Evolutionary conservation across 2,113 vertebrate genomes (phyloP).

Genomic region (Spea multiplicata): DNA sequence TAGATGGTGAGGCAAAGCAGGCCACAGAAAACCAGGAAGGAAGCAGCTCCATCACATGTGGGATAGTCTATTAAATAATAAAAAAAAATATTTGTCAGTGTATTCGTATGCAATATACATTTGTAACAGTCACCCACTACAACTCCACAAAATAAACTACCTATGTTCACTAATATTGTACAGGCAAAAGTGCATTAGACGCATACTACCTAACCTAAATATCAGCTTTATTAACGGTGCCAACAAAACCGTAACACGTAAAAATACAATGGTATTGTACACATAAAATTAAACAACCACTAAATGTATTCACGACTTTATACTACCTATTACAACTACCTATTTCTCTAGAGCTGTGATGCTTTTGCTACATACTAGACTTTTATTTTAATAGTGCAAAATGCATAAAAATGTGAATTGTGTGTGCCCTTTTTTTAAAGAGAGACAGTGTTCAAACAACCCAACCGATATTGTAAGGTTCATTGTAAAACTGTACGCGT

Average conservation of each 20-base stretch:
- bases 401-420: not conserved
- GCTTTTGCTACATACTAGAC: constrained; percentile 11
- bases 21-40: not conserved
- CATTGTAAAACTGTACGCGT: not conserved
- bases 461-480: not conserved
- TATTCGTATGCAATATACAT: not conserved
- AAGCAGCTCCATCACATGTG: not conserved
- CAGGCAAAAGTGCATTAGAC: constrained; percentile 59
- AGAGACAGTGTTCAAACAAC: not conserved
- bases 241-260: not conserved
- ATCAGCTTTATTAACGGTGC: not conserved
- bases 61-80: not conserved
- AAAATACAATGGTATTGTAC: not conserved
- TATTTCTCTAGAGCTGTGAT: constrained; percentile 45
- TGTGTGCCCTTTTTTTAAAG: not conserved
- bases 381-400: constrained; percentile 4
- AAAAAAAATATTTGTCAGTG: not conserved
- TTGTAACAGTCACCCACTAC: not conserved
- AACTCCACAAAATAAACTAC: constrained; percentile 65
- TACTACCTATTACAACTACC: constrained; percentile 54
- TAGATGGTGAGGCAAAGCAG: not conserved
- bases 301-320: constrained; percentile 5
- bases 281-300: constrained; percentile 1
- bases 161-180: constrained; percentile 59
- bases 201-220: constrained; percentile 72